Evolutionary conservation across 2,888 invertebrate species (phyloP), one percentile per base, ranked within the genome.

Genomic region (Argynnis bischoffii): DNA sequence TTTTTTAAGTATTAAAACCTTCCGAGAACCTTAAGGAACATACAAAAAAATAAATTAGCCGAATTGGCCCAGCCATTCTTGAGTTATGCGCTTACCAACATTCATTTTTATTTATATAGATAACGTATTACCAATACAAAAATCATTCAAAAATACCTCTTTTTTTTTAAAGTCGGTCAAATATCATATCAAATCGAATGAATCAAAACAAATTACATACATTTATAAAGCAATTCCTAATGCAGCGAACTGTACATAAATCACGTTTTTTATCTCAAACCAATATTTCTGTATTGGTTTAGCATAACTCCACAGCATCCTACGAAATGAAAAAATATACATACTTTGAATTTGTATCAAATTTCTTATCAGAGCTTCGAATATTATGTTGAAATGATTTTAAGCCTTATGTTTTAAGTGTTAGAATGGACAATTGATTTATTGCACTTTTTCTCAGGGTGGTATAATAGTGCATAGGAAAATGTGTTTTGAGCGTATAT

Each of bases 181-280:
- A 60, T 48, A 60, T 60, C 50, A 31, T 50, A 66, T 55, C 61
- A 61, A 66, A 61, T 60, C 61, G 55, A 26, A 35, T 55, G 21
- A 48, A 61, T 35, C 47, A 61, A 11, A 66, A 60, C 59, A 66
- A 66, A 61, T 55, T 50, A 31, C 60, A 55, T 47, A 59, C 59
- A 65, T 65, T 59, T 59, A 59, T 59, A 48, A 61, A 61, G 60
- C 60, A 60, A 67, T 67, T 82, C 81, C 77, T 79, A 78, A 81
- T 77, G 77, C 81, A 87, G 84, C 85, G 85, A 83, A 76, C 77
- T 79, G 84, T 78, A 82, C 73, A 74, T 77, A 79, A 89, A 84
- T 87, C 85, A 84, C 83, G 80, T 86, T 83, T 63, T n/a, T 85
- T 83, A 85, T 85, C 84, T 82, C 82, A 83, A 84, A 85, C 83